phyloP scores from a whole-genome alignment of 2,113 vertebrate genomes.

The Lampris incognitus region DNA sequence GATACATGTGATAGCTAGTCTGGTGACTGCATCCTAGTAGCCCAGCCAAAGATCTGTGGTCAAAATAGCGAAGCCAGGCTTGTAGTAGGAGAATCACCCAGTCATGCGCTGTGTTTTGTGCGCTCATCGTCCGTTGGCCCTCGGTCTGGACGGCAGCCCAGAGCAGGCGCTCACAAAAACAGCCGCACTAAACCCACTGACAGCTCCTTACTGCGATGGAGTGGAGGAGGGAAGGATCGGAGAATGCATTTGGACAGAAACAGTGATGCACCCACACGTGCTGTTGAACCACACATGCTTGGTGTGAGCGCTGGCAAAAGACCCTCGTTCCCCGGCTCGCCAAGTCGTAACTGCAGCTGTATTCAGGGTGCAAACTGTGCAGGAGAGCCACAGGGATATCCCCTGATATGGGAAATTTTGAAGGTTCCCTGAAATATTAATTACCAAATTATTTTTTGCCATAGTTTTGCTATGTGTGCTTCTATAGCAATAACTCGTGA shows the following conservation, averaged over 20 bases:
- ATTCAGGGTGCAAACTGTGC: too few relatives aligned
- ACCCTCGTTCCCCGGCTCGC: too few relatives aligned
- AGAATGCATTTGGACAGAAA: constrained; percentile 38
- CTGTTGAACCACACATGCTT: constrained; percentile 9
- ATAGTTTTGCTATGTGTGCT: too few relatives aligned
- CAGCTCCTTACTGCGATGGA: constrained; percentile 56
- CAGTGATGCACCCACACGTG: constrained; percentile 11
- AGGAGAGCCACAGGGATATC: too few relatives aligned
- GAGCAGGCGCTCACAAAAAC: constrained; percentile 48
- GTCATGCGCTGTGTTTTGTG: constrained; percentile 38
- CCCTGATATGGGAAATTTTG: too few relatives aligned
- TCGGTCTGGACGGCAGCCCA: constrained; percentile 60
- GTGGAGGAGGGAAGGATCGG: constrained; percentile 36
- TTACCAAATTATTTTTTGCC: too few relatives aligned
- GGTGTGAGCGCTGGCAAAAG: too few relatives aligned
- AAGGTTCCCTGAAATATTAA: too few relatives aligned
- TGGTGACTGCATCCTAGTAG: constrained; percentile 28
- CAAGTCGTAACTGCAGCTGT: too few relatives aligned
- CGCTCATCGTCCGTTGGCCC: constrained; percentile 50
- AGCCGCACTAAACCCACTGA: constrained; percentile 53
- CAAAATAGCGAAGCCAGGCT: constrained; percentile 34
- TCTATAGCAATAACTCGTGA: too few relatives aligned
- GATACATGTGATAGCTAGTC: constrained; percentile 28
- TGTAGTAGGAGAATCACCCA: not conserved
- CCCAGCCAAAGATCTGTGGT: constrained; percentile 62